A percentile compares a stretch with the other conserved stretches of the same genome.
Conservation (phyloP, 1,140 invertebrate genomes). For the Drosophila sturtevanti region DNA sequence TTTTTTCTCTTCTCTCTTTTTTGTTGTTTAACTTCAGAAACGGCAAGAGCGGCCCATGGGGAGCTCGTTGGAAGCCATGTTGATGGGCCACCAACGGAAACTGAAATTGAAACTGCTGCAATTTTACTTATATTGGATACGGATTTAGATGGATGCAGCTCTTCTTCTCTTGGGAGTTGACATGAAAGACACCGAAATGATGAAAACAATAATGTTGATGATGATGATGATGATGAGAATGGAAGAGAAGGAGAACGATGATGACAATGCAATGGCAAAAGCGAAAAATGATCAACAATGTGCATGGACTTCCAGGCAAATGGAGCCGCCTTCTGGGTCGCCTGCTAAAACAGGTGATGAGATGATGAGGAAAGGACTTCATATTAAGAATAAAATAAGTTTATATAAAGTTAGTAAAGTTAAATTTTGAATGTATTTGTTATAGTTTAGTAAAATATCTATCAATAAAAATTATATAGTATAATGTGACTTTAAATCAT, state of each 20-base stretch:
- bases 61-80: not conserved
- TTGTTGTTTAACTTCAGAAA: not conserved
- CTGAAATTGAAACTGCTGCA: constrained; percentile 46
- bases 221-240: not conserved
- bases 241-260: not conserved
- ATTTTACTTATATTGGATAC: constrained; percentile 76
- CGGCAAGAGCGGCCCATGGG: not conserved
- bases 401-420: too few relatives aligned
- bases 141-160: constrained; percentile 60
- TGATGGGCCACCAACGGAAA: constrained; percentile 7
- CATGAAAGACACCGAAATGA: constrained; percentile 53
- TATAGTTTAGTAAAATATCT: too few relatives aligned
- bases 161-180: constrained; percentile 46
- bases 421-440: too few relatives aligned
- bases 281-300: constrained; percentile 34
- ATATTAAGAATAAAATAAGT: too few relatives aligned
- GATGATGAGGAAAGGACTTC: not conserved
- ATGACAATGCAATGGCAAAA: constrained; percentile 1
- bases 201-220: constrained; percentile 11
- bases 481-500: too few relatives aligned
- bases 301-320: not conserved
- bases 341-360: not conserved
- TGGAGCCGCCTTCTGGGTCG: not conserved
- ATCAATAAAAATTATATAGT: too few relatives aligned
- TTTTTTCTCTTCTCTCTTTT: not conserved